Evolutionary conservation across 2,797 vertebrate species (phyloP).

Genomic region (Rhinoraja longicauda): DNA sequence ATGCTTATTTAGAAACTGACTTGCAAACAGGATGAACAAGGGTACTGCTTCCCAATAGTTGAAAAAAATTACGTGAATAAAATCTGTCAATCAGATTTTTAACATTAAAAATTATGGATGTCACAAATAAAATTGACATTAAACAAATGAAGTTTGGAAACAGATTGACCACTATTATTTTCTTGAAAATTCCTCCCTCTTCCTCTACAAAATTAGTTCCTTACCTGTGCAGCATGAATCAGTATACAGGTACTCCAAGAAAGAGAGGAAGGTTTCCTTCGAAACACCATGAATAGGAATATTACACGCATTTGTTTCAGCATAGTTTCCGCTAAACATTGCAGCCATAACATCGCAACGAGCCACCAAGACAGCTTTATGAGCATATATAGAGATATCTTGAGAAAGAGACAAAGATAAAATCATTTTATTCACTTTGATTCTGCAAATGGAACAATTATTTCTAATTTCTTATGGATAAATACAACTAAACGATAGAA

Average conservation of each 20-base stretch:
- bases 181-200: not conserved
- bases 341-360: slow-evolving; percentile 95
- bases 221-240: slow-evolving; percentile 92
- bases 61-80: not conserved
- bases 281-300: slow-evolving; percentile 89
- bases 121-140: no score
- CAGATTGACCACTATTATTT: not conserved
- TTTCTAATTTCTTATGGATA: not conserved
- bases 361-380: slow-evolving; percentile 84
- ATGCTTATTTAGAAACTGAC: not conserved
- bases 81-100: not conserved
- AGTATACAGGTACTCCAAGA: slow-evolving; percentile 92
- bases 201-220: slow-evolving; percentile 41
- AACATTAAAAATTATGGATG: not conserved
- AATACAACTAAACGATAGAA: not conserved
- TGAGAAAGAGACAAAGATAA: not conserved
- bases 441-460: not conserved
- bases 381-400: slow-evolving; percentile 84
- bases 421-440: not conserved
- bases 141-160: not conserved
- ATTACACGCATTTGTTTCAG: slow-evolving; percentile 80
- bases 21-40: not conserved
- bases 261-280: slow-evolving; percentile 92
- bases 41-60: not conserved
- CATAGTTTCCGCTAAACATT: slow-evolving; percentile 94